phyloP scores from a whole-genome alignment of 2,888 invertebrate species.

The Yponomeuta cagnagella region DNA sequence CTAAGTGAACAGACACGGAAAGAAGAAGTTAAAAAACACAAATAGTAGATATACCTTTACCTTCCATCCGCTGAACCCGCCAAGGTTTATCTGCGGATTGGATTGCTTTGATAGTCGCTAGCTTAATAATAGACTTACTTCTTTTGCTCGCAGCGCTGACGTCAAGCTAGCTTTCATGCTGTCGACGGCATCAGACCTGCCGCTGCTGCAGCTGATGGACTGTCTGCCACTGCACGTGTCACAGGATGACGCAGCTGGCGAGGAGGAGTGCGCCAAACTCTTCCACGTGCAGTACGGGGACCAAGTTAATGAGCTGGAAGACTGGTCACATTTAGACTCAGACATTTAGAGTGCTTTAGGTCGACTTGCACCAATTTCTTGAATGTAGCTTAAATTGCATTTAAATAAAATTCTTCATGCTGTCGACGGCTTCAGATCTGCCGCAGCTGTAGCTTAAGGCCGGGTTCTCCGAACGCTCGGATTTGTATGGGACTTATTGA shows the following conservation, averaged over 20 bases:
- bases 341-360: too few relatives aligned
- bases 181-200: slow-evolving; percentile 43
- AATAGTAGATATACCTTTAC: too few relatives aligned
- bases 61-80: too few relatives aligned
- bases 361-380: too few relatives aligned
- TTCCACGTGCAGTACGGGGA: slow-evolving; percentile 54
- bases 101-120: too few relatives aligned
- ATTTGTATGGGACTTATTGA: too few relatives aligned
- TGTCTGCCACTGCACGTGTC: slow-evolving; percentile 52
- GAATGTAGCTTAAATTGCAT: too few relatives aligned
- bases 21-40: too few relatives aligned
- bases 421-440: slow-evolving; percentile 46
- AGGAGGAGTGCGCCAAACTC: slow-evolving; percentile 52
- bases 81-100: too few relatives aligned
- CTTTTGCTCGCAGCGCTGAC: not conserved
- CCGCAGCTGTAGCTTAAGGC: slow-evolving; percentile 39
- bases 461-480: too few relatives aligned
- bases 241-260: slow-evolving; percentile 41
- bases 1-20: too few relatives aligned
- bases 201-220: slow-evolving; percentile 51
- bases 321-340: not conserved
- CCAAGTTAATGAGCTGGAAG: not conserved
- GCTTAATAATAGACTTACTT: too few relatives aligned
- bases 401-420: slow-evolving; percentile 36
- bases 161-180: slow-evolving; percentile 48